Evolutionary conservation across 2,888 invertebrate species (phyloP), one percentile per base, ranked within the genome.

Genomic region (Polyploca ridens): DNA sequence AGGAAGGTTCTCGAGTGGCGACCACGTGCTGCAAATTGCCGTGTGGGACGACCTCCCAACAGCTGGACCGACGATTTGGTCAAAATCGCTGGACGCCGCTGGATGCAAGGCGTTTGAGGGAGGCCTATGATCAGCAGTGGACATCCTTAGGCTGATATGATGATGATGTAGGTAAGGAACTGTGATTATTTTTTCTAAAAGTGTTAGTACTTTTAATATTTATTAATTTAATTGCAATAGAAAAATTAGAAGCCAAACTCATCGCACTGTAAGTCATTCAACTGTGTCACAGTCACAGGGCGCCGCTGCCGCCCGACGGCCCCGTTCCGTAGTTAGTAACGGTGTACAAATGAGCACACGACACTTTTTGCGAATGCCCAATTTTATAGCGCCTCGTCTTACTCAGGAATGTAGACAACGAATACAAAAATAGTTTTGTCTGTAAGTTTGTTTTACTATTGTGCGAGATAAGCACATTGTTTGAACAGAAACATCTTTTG

Each of bases 361-460:
- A 62, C 63, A 35, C 62, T 69, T 70, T 70, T 70, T 70, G 70
- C 70, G 66, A 69, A 67, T 62, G 41, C 66, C 68, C 49, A 67
- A 68, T 67, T 70, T 66, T 58, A 63, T 58, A 59, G 27, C 19
- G 44, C 44, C 19, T 41, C 38, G 35, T 59, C 4, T 27, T 14
- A 14, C 27, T 58, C 14, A 33, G 35, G 35, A 58, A 58, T 58
- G 33, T 33, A 58, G 33, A 58, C 27, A 5, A 35, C n/a, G 5
- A 35, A 35, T 35, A 59, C 13, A 16, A 38, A 60, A 60, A 38
- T 38, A 16, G 33, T 10, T 54, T 1, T 54, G 54, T 54, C 19
- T 19, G 54, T 54, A 16, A 19, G 54, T 54, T 19, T 54, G 54
- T 54, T 54, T 54, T 54, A 16, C 16, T 16, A 49, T 54, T 19